Base-by-base conservation (phyloP, 2,113 vertebrate genomes). In the Kryptolebias marmoratus region DNA sequence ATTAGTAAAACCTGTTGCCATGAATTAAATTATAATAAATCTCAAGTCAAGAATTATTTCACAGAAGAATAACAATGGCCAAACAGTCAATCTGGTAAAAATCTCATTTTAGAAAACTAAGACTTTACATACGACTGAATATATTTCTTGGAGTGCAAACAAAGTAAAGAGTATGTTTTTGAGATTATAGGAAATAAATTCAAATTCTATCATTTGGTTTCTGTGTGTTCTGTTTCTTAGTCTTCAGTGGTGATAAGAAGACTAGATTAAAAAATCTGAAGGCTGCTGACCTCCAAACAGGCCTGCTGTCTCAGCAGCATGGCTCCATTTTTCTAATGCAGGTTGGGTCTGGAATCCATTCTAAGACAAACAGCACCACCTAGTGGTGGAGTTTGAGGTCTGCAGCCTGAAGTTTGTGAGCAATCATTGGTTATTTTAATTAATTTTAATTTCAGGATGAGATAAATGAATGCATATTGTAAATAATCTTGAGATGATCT, bases 171-270 rank as follows among this genome's bases (percentile, higher is more conserved):
- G 89, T 93, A 92, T 94, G 88, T 95, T 93, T 95, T 94, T 92
- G 88, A 93, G 13, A 91, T 92, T 87, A 94, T 90, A 95, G 94
- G 93, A 95, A 96, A 96, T 95, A 95, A 95, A 95, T 90, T 94
- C 77, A 90, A 90, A 92, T 84, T 94, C 91, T 95, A 95, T 93
- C 93, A 84, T 88, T 75, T 60, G 14, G 56, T 53, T 18, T 71
- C 27, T 73, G 84, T 80, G 80, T 75, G 62, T 45, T 80, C 52
- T 82, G 39, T 79, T 27, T 5, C 30, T 4, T 18, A 5, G 3
- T 63, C 11, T 68, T 50, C 53, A 16, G 10, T 68, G 59, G 47
- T 9, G 4, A 0, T 0, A 31, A n/a, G 27, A n/a, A 52, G 44
- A 39, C 47, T 18, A 28, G 2, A 49, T 32, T 31, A 61, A 50